A percentile compares a stretch with the other conserved stretches of the same genome.
Evolutionary conservation across 2,797 vertebrate genomes (phyloP).

Genomic region (Miichthys miiuy): DNA sequence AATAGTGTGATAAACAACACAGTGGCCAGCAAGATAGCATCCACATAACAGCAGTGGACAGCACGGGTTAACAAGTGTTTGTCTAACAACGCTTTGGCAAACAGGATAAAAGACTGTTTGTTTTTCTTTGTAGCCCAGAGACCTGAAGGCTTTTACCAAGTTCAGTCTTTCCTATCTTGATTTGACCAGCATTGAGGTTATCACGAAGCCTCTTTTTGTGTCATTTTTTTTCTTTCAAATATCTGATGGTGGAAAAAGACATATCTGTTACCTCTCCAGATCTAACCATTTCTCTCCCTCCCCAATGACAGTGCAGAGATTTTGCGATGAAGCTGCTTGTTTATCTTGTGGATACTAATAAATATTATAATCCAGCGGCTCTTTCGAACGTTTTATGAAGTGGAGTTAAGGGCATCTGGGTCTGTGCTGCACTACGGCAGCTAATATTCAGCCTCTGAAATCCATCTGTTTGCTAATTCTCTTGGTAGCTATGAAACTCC

Average conservation of each 20-base stretch:
- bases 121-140: conserved; percentile 30
- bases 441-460: conserved; percentile 60
- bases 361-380: conserved; percentile 42
- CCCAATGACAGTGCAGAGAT: conserved; percentile 15
- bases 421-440: conserved; percentile 29
- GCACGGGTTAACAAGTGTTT: conserved; percentile 60
- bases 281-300: conserved; percentile 8
- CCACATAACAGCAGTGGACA: conserved; percentile 32
- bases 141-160: conserved; percentile 34
- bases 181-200: conserved; percentile 55
- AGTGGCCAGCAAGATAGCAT: conserved; percentile 47
- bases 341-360: conserved; percentile 45
- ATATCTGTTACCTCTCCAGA: conserved; percentile 7
- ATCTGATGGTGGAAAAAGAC: conserved; percentile 39
- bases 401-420: conserved; percentile 37
- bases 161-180: conserved; percentile 65
- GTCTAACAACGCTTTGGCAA: conserved; percentile 40
- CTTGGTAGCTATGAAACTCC: conserved; percentile 52
- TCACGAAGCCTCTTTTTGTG: conserved; percentile 44
- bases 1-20: conserved; percentile 45
- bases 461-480: conserved; percentile 63
- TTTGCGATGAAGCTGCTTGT: conserved; percentile 18
- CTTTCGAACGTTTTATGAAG: conserved; percentile 44
- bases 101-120: conserved; percentile 54
- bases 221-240: conserved; percentile 15